Evolutionary conservation across 92 coral and sea anemone species (phyloP).

Genomic region (Epizoanthus rinbou): DNA sequence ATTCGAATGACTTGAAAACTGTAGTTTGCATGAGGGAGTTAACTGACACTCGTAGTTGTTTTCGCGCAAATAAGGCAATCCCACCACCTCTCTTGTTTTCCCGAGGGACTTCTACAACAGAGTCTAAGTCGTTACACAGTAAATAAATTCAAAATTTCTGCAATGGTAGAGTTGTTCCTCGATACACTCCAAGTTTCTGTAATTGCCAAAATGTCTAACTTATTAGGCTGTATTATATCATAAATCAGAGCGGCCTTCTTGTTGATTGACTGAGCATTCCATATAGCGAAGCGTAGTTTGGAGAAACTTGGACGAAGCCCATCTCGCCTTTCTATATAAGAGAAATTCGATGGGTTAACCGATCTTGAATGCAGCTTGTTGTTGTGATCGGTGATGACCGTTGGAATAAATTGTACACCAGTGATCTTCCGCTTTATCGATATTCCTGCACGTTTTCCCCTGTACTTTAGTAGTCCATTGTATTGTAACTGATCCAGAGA

Average conservation of each 20-base stretch:
- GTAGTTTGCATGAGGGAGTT: too few species aligned
- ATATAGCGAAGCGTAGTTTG: neutral
- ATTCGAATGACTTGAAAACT: neutral
- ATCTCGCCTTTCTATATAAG: conserved; percentile 7
- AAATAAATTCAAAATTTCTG: too few species aligned
- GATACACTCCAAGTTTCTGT: neutral
- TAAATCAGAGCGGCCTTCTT: too few species aligned
- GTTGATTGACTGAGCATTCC: too few species aligned
- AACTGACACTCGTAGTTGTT: too few species aligned
- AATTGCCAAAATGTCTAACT: conserved; percentile 6
- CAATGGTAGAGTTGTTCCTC: too few species aligned
- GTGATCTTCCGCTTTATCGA: neutral
- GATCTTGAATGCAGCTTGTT: neutral
- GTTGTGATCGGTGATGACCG: neutral
- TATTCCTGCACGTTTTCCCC: conserved; percentile 3
- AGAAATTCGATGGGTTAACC: neutral
- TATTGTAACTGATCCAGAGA: neutral
- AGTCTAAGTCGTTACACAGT: too few species aligned
- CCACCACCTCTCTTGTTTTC: too few species aligned
- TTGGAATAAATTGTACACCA: neutral
- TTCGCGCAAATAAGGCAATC: too few species aligned
- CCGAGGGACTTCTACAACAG: too few species aligned
- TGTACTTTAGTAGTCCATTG: neutral
- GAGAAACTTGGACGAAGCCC: neutral
- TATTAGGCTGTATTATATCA: neutral